Evolutionary conservation across 30 jellyfish, hydroid and myxozoan species (phyloP), one percentile per base, ranked within the genome.

Genomic region (Cassiopea xamachana): DNA sequence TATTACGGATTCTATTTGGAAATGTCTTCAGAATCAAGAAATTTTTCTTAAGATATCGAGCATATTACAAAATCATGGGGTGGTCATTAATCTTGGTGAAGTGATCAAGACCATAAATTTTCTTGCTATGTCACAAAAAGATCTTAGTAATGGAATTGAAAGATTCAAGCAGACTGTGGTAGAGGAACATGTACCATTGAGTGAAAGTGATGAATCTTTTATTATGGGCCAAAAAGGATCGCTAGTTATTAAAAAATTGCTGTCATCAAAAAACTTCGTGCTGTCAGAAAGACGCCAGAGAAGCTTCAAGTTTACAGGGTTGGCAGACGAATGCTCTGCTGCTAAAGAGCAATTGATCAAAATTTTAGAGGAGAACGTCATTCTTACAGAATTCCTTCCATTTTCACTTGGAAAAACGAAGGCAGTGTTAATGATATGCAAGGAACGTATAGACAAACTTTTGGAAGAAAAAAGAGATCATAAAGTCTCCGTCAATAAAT

Each of bases 101-200:
- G n/a, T 17, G 10, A 10, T 39, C 44, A 46, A 44, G 45, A 77
- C 46, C 45, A 68, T 61, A 15, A 59, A 60, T 46, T 81, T 81
- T 47, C 39, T 43, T 2, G 80, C 78, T 55, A n/a, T 81, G 61
- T 3, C 80, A 9, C 68, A 81, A 9, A 60, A 19, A 43, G 89
- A 81, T 27, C 80, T 81, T 2, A 81, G 43, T 8, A 60, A 61
- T 2, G 89, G 81, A 59, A 81, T 81, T 46, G 89, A 81, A 27
- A 47, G 16, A 39, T 81, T 81, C 59, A 81, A 58, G 68, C 7
- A 59, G 5, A 64, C 44, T 59, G 61, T 81, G 60, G 70, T 39
- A 6, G 89, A 81, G 44, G 12, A 9, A 18, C 15, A 47, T n/a
- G 45, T 81, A 15, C 69, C 51, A 10, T 58, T 67, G 4, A 46